A percentile compares a stretch with the other conserved stretches of the same genome.
Conservation (phyloP, 2,888 invertebrate genomes). For the Meiosimyza platycephala region DNA sequence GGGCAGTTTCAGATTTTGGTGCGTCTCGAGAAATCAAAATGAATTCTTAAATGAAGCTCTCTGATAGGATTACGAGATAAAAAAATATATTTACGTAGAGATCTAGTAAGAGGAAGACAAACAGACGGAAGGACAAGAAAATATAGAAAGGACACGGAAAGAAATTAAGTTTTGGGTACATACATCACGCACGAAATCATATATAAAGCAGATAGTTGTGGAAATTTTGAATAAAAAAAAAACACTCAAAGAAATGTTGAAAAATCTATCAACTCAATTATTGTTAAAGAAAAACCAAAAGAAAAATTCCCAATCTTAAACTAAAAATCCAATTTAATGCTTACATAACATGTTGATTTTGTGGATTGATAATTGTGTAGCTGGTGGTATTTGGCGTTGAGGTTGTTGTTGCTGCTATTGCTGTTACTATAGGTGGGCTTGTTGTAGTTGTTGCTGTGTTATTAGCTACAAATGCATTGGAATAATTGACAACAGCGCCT, state of each 20-base stretch:
- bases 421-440: constrained; percentile 37
- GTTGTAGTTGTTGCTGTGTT: constrained; percentile 34
- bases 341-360: constrained; percentile 49
- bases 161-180: background rate
- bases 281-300: background rate
- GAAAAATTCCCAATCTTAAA: background rate
- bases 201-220: too few species aligned
- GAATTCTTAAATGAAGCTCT: too few species aligned
- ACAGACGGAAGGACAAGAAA: too few species aligned
- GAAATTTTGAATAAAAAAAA: too few species aligned
- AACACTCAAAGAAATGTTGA: background rate
- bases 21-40: too few species aligned
- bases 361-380: constrained; percentile 41
- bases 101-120: too few species aligned
- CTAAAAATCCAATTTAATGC: constrained; percentile 24
- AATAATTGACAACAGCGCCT: constrained; percentile 36
- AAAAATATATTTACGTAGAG: too few species aligned
- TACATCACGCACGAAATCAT: too few species aligned
- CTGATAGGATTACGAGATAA: too few species aligned
- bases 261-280: background rate
- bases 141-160: too few species aligned
- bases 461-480: constrained; percentile 30
- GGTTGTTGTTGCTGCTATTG: constrained; percentile 30
- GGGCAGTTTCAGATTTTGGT: too few species aligned
- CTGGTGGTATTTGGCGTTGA: constrained; percentile 31